phyloP scores from a whole-genome alignment of 2,113 vertebrate species.

The Alethe castanea region DNA sequence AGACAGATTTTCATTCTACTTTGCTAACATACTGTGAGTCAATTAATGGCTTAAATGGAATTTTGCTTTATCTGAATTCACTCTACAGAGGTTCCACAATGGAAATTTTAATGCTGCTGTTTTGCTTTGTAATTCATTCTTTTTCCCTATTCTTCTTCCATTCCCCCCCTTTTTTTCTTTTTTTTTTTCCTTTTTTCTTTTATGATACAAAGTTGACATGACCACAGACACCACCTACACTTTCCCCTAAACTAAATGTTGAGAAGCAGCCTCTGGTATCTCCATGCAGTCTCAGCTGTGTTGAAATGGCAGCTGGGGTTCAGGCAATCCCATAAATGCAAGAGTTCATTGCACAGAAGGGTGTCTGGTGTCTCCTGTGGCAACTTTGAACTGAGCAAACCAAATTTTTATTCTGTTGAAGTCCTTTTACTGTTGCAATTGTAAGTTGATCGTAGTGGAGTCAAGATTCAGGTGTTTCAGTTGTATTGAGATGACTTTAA shows the following conservation, averaged over 20 bases:
- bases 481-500: not conserved
- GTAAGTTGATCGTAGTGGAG: not conserved
- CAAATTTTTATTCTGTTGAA: not conserved
- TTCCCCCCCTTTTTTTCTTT: not conserved
- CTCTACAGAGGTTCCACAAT: constrained; percentile 49
- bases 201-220: not conserved
- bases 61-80: constrained; percentile 27
- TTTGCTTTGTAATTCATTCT: not conserved
- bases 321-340: not conserved
- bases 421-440: not conserved
- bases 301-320: not conserved
- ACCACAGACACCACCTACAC: not conserved
- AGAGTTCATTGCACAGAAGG: fast-evolving
- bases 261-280: not conserved
- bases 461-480: not conserved
- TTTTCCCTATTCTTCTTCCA: not conserved
- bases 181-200: not conserved
- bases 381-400: not conserved
- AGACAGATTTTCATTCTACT: not conserved
- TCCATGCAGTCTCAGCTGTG: not conserved
- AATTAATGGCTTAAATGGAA: not conserved
- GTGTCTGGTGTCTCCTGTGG: not conserved
- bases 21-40: not conserved
- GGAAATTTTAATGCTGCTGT: not conserved
- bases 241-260: not conserved